Conservation (phyloP, 2,888 invertebrate genomes). For the Darwinula stevensoni region DNA sequence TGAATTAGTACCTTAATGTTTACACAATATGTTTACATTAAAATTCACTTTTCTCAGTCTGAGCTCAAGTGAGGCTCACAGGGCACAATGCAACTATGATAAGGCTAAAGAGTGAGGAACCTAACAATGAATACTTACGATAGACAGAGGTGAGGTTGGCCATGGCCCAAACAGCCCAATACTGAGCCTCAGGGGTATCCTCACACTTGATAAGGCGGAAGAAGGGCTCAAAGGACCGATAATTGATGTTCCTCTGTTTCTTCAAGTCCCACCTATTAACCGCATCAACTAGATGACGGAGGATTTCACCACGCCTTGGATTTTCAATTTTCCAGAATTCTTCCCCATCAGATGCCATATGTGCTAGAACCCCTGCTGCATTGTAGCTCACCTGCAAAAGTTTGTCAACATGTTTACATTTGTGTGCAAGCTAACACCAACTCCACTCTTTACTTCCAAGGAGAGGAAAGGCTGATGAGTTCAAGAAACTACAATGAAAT, state of each 20-base stretch:
- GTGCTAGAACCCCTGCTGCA: conserved; percentile 79
- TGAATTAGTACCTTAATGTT: too few relatives aligned
- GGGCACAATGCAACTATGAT: too few relatives aligned
- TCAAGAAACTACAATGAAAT: too few relatives aligned
- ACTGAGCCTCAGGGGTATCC: conserved; percentile 69
- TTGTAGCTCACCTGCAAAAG: conserved; percentile 56
- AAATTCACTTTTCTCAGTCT: too few relatives aligned
- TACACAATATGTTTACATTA: too few relatives aligned
- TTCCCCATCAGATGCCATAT: conserved; percentile 73
- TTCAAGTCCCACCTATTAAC: conserved; percentile 63
- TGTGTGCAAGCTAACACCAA: too few relatives aligned
- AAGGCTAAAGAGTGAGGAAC: too few relatives aligned
- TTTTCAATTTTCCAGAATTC: conserved; percentile 43
- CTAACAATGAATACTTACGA: too few relatives aligned
- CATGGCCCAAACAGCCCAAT: conserved; percentile 92
- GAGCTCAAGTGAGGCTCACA: too few relatives aligned
- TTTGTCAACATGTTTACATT: neutral
- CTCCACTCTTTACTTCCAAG: too few relatives aligned
- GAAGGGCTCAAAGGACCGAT: conserved; percentile 77
- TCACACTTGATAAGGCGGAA: conserved; percentile 46
- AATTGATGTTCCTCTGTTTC: conserved; percentile 78
- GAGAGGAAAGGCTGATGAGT: neutral
- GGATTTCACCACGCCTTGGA: conserved; percentile 37
- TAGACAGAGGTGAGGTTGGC: conserved; percentile 81
- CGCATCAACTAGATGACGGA: conserved; percentile 41